A percentile compares a stretch with the other conserved stretches of the same genome.
Evolutionary conservation across 92 coral and sea anemone genomes (phyloP).

Genomic region (Anthopleura xanthogrammica): DNA sequence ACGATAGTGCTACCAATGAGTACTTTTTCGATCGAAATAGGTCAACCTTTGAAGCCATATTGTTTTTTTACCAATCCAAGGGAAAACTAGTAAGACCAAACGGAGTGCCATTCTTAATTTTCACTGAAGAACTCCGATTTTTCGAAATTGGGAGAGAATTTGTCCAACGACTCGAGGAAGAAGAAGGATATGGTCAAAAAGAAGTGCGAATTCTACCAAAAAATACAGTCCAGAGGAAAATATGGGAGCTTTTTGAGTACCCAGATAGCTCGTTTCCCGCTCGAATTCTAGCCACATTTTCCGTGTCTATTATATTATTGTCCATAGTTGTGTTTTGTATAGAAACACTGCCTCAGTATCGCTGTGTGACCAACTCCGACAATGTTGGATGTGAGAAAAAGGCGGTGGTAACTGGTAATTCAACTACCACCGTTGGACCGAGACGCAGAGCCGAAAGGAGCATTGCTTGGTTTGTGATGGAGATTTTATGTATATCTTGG

Average conservation of each 20-base stretch:
- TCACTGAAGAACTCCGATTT: conserved; percentile 82
- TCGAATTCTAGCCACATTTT: conserved; percentile 82
- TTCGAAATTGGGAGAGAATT: conserved; percentile 79
- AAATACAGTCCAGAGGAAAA: conserved; percentile 61
- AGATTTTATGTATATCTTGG: conserved; percentile 88
- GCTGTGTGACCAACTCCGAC: conserved; percentile 41
- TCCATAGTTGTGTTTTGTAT: conserved; percentile 92
- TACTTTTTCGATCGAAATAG: conserved; percentile 98
- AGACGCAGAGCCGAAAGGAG: conserved; percentile 24
- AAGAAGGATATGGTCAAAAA: conserved; percentile 73
- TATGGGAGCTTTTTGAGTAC: conserved; percentile 91
- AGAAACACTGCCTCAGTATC: conserved; percentile 74
- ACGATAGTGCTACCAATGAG: conserved; percentile 71
- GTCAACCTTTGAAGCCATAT: conserved; percentile 94
- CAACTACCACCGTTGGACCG: conserved; percentile 7
- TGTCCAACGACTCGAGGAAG: conserved; percentile 65
- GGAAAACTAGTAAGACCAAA: conserved; percentile 90
- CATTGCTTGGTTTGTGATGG: conserved; percentile 60
- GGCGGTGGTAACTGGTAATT: not conserved
- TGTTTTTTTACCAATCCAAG: conserved; percentile 86
- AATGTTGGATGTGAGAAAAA: conserved; percentile 46
- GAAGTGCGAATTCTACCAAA: conserved; percentile 61
- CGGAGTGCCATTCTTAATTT: conserved; percentile 83
- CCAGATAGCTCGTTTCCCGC: conserved; percentile 90
- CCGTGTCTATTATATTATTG: conserved; percentile 70